Percentiles rank a stretch among this genome's conserved stretches.
Conservation (phyloP, 23 tunicate genomes). For the Pegea sp. region DNA sequence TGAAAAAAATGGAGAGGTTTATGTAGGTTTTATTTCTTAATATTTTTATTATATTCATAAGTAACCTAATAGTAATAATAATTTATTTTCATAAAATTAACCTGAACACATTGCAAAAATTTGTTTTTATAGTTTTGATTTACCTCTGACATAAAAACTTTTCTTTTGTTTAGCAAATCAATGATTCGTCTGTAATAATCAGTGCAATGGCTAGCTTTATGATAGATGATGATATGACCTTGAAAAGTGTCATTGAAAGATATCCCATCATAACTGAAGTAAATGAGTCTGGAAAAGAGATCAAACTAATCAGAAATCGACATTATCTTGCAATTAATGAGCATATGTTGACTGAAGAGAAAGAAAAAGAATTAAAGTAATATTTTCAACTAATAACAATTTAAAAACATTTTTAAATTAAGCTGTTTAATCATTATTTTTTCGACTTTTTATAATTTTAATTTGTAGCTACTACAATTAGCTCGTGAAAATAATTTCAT, state of each 20-base stretch:
- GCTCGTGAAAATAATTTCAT: too few species aligned
- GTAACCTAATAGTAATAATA: too few species aligned
- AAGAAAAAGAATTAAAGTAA: neutral
- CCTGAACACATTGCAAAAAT: neutral
- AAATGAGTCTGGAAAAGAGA: conserved; percentile 33
- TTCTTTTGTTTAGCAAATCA: conserved; percentile 22
- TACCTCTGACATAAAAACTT: too few species aligned
- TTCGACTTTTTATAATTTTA: too few species aligned
- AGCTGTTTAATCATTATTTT: too few species aligned
- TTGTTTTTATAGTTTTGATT: too few species aligned
- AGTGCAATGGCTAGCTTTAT: conserved; percentile 48
- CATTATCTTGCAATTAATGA: conserved; percentile 17
- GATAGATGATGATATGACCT: conserved; percentile 10
- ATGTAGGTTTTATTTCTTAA: too few species aligned
- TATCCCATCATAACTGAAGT: conserved; percentile 21
- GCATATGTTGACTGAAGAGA: neutral
- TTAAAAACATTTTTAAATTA: too few species aligned
- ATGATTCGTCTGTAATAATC: conserved; percentile 72
- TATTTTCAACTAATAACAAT: too few species aligned
- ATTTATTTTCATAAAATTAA: too few species aligned
- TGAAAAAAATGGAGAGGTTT: conserved; percentile 27
- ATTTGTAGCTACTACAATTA: too few species aligned
- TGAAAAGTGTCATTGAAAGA: conserved; percentile 8
- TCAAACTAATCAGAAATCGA: conserved; percentile 26
- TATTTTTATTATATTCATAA: too few species aligned